Evolutionary conservation across 2,113 vertebrate genomes (phyloP), one percentile per base, ranked within the genome.

Genomic region (Caretta caretta): DNA sequence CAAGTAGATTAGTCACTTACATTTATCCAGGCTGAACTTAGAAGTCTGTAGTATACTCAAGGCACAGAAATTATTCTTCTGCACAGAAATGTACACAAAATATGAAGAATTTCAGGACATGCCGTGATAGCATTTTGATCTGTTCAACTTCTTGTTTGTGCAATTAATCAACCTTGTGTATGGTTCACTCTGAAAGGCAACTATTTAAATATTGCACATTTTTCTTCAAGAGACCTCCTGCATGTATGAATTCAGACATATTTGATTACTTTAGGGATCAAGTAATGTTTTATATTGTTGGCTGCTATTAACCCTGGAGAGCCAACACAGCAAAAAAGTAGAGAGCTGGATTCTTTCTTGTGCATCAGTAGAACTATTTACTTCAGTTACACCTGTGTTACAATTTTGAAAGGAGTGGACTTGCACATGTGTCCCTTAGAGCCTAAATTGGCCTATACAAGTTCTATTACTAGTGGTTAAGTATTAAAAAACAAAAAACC

Each of bases 231-330:
- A 78, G 87, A 24, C 1, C 1, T 88, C 54, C 84, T 84, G 27
- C 31, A 48, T 91, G 25, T 54, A 56, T 79, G 10, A 95, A 85
- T 96, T 88, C 78, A 65, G 29, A 93, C 57, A 38, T 78, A 88
- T 87, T 93, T 95, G 19, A 10, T 95, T 95, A 69, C 69, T 94
- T 96, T 85, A 93, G 92, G 90, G 88, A 94, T 93, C 65, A 95
- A 97, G 91, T 90, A 95, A 76, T 80, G 93, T 85, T 92, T 89
- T 84, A 54, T 94, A 20, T 80, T 93, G 85, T 76, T 85, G 91
- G 65, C 62, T 93, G 72, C 35, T 7, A 0, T 94, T 96, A 97
- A 94, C 83, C 20, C 5, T 83, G 65, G 88, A 78, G 49, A 86
- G 76, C 62, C 79, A 86, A 94, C 81, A 90, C 62, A 86, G 83